A percentile compares a stretch with the other conserved stretches of the same genome.
phyloP scores from a whole-genome alignment of 2,797 vertebrate species.

The Anabacerthia variegaticeps region DNA sequence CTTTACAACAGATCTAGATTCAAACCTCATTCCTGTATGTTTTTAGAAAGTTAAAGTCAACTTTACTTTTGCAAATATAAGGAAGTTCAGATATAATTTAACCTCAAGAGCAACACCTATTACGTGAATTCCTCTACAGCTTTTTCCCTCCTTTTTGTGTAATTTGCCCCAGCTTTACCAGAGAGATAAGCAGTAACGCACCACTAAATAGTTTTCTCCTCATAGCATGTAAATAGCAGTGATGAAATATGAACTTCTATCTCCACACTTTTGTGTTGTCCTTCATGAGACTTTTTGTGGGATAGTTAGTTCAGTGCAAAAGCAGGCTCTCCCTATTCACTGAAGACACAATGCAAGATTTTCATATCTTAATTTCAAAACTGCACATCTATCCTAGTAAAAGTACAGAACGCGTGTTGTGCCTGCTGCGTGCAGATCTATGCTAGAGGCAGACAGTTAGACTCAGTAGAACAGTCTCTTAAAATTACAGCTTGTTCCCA shows the following conservation, averaged over 20 bases:
- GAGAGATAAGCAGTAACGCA: background rate
- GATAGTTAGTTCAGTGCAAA: background rate
- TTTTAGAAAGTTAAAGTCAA: background rate
- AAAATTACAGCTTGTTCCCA: constrained; percentile 2
- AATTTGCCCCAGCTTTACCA: background rate
- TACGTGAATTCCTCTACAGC: background rate
- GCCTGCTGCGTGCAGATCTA: background rate
- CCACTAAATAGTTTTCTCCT: background rate
- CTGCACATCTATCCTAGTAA: background rate
- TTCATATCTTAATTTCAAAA: background rate
- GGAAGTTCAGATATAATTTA: background rate
- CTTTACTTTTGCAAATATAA: background rate
- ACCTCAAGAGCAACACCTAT: background rate
- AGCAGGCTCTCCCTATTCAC: background rate
- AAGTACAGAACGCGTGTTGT: background rate
- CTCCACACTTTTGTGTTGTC: background rate
- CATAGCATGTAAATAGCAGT: background rate
- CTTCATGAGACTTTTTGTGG: background rate
- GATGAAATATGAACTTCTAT: background rate
- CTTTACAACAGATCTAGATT: background rate
- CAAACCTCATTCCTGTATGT: fast-evolving
- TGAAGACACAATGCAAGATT: background rate
- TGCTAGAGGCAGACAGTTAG: background rate
- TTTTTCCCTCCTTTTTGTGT: background rate
- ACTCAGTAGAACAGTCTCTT: background rate